Percentiles rank a stretch among this genome's conserved stretches.
phyloP scores from a whole-genome alignment of 2,113 vertebrate species.

The Tragelaphus imberbis region DNA sequence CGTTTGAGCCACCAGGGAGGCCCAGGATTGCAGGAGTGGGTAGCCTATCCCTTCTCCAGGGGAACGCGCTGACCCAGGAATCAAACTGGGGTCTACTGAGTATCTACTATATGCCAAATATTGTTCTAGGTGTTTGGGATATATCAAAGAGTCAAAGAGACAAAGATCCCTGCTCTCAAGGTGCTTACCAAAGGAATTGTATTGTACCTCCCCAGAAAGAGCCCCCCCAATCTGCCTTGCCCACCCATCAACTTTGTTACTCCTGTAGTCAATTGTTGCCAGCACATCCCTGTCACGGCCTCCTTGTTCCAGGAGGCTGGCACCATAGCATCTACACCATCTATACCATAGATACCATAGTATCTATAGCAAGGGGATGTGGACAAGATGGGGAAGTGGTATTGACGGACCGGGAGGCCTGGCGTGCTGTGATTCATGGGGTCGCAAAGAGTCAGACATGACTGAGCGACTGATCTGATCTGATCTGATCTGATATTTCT shows the following conservation, averaged over 20 bases:
- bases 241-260: not conserved
- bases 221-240: not conserved
- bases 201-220: not conserved
- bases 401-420: too few relatives aligned
- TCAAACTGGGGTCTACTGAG: not conserved
- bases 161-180: not conserved
- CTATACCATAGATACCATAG: not conserved
- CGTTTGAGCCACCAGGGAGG: not conserved
- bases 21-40: not conserved
- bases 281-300: rapidly evolving
- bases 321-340: not conserved
- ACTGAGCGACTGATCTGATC: too few relatives aligned
- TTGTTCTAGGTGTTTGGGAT: not conserved
- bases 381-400: not conserved
- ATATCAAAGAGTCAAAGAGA: not conserved
- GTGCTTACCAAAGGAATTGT: not conserved
- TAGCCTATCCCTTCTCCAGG: not conserved
- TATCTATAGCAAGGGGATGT: not conserved
- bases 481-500: not conserved
- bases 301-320: not conserved
- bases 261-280: not conserved
- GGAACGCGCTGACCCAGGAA: not conserved
- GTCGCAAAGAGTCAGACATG: too few relatives aligned
- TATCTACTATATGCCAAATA: not conserved
- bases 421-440: too few relatives aligned